Percentiles rank a stretch among this genome's conserved stretches.
Evolutionary conservation across 1,140 invertebrate genomes (phyloP).

Genomic region (Eubasilissa regina): DNA sequence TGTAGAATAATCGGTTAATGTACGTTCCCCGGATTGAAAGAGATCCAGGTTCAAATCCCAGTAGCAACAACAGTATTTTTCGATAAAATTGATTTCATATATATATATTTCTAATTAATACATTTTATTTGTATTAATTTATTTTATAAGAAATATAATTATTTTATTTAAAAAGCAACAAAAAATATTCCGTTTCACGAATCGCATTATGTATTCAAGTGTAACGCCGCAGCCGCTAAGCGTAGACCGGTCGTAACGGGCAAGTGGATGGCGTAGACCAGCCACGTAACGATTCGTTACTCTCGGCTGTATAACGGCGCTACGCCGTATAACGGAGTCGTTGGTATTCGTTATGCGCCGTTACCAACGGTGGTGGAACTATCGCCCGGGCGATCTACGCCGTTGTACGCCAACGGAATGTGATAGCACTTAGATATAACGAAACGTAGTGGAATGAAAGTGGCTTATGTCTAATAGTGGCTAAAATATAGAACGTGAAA

Average conservation of each 20-base stretch:
- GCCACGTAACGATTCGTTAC: slow-evolving; percentile 48
- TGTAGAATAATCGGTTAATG: too few relatives aligned
- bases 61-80: too few relatives aligned
- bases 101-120: too few relatives aligned
- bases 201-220: slow-evolving; percentile 20
- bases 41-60: too few relatives aligned
- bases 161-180: too few relatives aligned
- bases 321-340: slow-evolving; percentile 19
- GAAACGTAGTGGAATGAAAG: not conserved
- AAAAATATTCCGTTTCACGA: not conserved
- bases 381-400: slow-evolving; percentile 45
- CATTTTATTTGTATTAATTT: too few relatives aligned
- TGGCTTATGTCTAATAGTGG: not conserved
- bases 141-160: too few relatives aligned
- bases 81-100: too few relatives aligned
- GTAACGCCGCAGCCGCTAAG: slow-evolving; percentile 11
- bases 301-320: slow-evolving; percentile 20
- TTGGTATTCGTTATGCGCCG: slow-evolving; percentile 45
- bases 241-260: slow-evolving; percentile 14
- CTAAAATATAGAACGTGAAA: not conserved
- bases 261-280: slow-evolving; percentile 19
- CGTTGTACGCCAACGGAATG: slow-evolving; percentile 31
- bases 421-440: slow-evolving; percentile 2
- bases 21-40: too few relatives aligned
- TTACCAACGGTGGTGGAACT: slow-evolving; percentile 32